Conservation (phyloP, 2,888 invertebrate species). For the Marronus borbonicus region DNA sequence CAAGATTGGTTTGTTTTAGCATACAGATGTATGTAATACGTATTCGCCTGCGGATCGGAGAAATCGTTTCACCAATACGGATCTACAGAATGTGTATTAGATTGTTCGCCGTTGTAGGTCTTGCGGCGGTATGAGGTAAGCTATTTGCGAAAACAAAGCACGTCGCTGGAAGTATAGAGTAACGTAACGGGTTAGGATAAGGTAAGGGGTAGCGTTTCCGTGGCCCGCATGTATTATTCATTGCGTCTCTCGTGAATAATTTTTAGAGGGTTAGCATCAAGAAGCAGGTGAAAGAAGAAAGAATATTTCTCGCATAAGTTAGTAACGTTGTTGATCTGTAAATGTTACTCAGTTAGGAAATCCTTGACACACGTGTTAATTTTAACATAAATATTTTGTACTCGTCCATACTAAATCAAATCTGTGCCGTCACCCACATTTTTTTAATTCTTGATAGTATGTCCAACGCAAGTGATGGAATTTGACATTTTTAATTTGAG, state of each 20-base stretch:
- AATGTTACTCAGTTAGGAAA: too few species aligned
- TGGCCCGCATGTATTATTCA: background rate
- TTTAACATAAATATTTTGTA: too few species aligned
- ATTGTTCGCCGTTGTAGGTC: background rate
- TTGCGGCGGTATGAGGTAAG: background rate
- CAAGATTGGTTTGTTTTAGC: constrained; percentile 68
- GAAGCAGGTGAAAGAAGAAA: too few species aligned
- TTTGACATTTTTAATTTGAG: too few species aligned
- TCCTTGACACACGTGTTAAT: too few species aligned
- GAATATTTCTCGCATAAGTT: too few species aligned
- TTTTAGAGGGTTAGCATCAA: background rate
- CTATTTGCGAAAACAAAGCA: constrained; percentile 6
- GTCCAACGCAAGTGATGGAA: too few species aligned
- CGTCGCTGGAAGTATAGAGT: background rate
- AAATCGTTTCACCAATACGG: background rate
- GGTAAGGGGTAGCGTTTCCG: background rate
- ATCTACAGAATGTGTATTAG: background rate
- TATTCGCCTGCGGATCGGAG: constrained; percentile 59
- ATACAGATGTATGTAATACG: constrained; percentile 68
- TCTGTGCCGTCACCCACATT: too few species aligned
- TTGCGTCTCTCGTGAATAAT: constrained; percentile 3
- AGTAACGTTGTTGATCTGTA: too few species aligned
- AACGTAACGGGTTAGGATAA: background rate
- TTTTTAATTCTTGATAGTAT: too few species aligned
- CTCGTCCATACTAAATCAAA: too few species aligned